Conservation (phyloP, 2,113 vertebrate species). For the Leiothrix lutea region DNA sequence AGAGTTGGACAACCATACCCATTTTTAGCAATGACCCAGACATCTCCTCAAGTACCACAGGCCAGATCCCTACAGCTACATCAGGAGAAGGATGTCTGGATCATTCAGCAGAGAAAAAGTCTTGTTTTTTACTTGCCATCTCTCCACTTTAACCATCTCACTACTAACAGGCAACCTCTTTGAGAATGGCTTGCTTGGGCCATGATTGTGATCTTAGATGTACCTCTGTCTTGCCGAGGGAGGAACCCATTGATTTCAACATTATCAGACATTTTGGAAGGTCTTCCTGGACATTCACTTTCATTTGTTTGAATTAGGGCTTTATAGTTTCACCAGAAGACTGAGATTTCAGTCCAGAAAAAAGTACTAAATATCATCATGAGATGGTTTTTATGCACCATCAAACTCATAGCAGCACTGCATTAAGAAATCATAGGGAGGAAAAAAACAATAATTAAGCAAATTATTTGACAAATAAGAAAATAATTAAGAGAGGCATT, state of each 20-base stretch:
- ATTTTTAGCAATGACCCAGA: background rate
- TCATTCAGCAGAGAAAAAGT: background rate
- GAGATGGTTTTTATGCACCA: background rate
- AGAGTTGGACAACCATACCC: background rate
- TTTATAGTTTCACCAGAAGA: background rate
- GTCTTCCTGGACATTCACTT: background rate
- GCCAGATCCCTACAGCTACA: background rate
- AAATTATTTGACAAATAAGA: background rate
- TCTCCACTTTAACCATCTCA: background rate
- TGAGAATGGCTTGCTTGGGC: background rate
- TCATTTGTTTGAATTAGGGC: background rate
- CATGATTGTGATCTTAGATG: background rate
- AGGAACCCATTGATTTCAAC: background rate
- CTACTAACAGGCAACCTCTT: background rate
- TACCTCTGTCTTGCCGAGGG: background rate
- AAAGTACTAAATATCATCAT: background rate
- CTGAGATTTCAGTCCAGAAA: background rate
- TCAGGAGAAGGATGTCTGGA: background rate
- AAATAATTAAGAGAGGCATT: background rate
- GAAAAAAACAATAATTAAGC: background rate
- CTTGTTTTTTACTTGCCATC: background rate
- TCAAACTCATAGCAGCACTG: background rate
- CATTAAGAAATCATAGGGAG: background rate
- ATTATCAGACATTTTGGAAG: background rate
- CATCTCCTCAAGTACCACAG: accelerated